Evolutionary conservation across 2,797 vertebrate species (phyloP).

Genomic region (Myotis findleyi): DNA sequence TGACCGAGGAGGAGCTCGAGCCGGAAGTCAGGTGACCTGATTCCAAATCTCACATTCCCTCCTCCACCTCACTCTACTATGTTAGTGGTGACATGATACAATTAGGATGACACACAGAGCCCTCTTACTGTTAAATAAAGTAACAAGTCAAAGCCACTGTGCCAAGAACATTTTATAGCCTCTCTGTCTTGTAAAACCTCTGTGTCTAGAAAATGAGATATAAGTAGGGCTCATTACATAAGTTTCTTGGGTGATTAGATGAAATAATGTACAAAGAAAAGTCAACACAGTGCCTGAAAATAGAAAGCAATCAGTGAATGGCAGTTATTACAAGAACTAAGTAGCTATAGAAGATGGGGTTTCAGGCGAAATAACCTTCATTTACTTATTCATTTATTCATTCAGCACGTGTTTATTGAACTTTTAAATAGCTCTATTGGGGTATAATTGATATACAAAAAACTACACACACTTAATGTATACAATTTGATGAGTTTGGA

Average conservation of each 20-base stretch:
- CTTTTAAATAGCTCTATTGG: not conserved
- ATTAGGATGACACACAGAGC: conserved; percentile 29
- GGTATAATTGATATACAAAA: not conserved
- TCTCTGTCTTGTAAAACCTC: not conserved
- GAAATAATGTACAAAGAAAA: not conserved
- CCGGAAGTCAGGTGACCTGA: not conserved
- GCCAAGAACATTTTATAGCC: not conserved
- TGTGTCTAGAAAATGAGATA: not conserved
- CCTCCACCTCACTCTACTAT: not conserved
- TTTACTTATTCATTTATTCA: conserved; percentile 25
- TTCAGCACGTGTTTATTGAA: not conserved
- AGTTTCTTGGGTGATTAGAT: not conserved
- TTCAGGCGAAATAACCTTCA: conserved; percentile 11
- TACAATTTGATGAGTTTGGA: not conserved
- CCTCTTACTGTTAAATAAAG: not conserved
- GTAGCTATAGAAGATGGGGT: not conserved
- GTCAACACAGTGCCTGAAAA: not conserved
- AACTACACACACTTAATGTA: not conserved
- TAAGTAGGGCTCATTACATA: not conserved
- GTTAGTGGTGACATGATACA: conserved; percentile 4
- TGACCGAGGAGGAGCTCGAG: not conserved
- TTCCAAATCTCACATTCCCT: not conserved
- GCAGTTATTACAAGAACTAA: not conserved
- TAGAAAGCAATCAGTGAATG: not conserved
- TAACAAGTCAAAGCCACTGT: not conserved